A percentile compares a stretch with the other conserved stretches of the same genome.
These are phyloP conservation scores for Mormyrus iriodes DNA, from an alignment of 2,113 vertebrate genomes.

Conservation along the genomic window DNA sequence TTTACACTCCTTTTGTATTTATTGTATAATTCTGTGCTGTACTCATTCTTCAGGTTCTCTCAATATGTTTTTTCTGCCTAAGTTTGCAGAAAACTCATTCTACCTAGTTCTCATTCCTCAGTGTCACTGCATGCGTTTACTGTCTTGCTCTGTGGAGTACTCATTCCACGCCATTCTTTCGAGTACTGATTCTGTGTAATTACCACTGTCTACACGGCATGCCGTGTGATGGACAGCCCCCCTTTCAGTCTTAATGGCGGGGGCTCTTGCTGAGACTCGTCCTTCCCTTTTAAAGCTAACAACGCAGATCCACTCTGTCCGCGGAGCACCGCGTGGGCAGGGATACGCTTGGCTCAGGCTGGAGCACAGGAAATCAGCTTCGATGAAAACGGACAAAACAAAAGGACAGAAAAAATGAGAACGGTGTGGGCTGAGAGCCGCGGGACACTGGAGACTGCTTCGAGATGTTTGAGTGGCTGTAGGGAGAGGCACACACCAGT, in stretches of 20 bases:
- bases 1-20: not conserved
- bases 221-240: not conserved
- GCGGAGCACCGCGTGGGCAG: not conserved
- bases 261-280: not conserved
- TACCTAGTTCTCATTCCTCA: not conserved
- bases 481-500: not conserved
- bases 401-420: not conserved
- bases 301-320: not conserved
- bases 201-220: not conserved
- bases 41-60: not conserved
- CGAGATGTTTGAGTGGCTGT: not conserved
- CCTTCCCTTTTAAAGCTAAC: not conserved
- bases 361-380: slow-evolving; percentile 4
- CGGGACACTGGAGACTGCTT: not conserved
- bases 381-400: slow-evolving; percentile 1
- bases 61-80: not conserved
- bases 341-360: not conserved
- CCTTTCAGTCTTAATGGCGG: not conserved
- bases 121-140: not conserved
- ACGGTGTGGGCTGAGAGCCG: not conserved
- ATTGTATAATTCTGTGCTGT: not conserved
- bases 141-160: not conserved
- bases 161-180: not conserved
- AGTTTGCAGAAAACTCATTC: not conserved
- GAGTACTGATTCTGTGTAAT: not conserved